Evolutionary conservation across 37 sponge, comb jelly and placozoan genomes (phyloP).

Genomic region (Haliclona indistincta): DNA sequence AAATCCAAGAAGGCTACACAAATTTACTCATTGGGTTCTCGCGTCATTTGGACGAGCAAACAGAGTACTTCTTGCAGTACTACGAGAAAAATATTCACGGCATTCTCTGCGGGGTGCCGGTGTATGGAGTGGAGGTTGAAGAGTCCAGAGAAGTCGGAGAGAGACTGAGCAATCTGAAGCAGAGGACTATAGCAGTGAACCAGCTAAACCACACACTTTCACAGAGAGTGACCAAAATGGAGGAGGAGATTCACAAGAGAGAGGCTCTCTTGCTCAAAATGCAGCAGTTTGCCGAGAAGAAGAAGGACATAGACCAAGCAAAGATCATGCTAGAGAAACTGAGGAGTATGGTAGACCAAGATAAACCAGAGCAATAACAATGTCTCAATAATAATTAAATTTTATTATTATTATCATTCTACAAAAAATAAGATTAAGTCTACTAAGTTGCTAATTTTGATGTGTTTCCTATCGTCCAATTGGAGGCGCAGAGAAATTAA

Average conservation of each 20-base stretch:
- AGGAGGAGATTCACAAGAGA: not conserved
- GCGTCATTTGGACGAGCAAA: slow-evolving; percentile 17
- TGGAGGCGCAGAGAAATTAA: too few species aligned
- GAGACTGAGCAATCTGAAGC: slow-evolving; percentile 1
- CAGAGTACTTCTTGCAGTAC: slow-evolving; percentile 15
- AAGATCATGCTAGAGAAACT: slow-evolving; percentile 18
- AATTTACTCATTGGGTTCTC: slow-evolving; percentile 13
- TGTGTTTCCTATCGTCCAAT: too few species aligned
- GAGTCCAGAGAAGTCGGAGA: slow-evolving; percentile 10
- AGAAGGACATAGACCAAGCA: slow-evolving; percentile 17
- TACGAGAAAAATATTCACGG: slow-evolving; percentile 36
- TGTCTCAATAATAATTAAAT: too few species aligned
- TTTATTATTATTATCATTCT: too few species aligned
- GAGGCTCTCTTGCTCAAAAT: slow-evolving; percentile 6
- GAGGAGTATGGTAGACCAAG: too few species aligned
- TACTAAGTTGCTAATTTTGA: too few species aligned
- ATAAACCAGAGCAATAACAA: too few species aligned
- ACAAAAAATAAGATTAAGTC: too few species aligned
- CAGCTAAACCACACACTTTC: slow-evolving; percentile 34
- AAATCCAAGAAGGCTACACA: slow-evolving; percentile 34
- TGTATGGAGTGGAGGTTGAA: slow-evolving; percentile 21
- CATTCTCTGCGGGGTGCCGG: slow-evolving; percentile 20
- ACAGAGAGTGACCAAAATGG: slow-evolving; percentile 8
- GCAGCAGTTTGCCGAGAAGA: too few species aligned
- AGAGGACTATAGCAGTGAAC: slow-evolving; percentile 24